Percentiles rank a stretch among this genome's conserved stretches.
Conservation (phyloP, 1,140 invertebrate species). For the Euglossa dilemma region DNA sequence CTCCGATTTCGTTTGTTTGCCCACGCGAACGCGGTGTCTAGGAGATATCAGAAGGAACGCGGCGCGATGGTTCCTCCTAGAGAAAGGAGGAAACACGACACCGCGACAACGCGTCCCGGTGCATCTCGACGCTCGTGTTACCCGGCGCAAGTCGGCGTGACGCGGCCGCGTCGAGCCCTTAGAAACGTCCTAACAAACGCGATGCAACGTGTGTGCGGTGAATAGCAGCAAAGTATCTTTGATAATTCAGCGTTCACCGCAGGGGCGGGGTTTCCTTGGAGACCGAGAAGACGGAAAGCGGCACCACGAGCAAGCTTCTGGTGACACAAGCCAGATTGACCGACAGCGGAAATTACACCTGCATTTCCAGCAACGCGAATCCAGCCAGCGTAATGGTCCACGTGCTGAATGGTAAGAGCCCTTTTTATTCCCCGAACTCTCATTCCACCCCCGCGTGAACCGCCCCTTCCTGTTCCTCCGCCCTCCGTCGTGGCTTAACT, state of each 20-base stretch:
- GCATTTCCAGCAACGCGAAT: slow-evolving; percentile 93
- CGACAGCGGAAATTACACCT: slow-evolving; percentile 95
- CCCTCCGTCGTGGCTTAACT: slow-evolving; percentile 27
- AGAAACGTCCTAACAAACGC: slow-evolving; percentile 40
- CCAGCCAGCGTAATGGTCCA: slow-evolving; percentile 93
- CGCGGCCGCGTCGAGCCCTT: not conserved
- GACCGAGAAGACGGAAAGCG: slow-evolving; percentile 94
- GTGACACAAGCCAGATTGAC: slow-evolving; percentile 92
- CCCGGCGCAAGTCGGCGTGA: not conserved
- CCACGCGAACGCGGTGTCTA: not conserved
- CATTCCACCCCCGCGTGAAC: not conserved
- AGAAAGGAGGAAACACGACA: not conserved
- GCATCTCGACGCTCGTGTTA: not conserved
- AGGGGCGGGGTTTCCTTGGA: slow-evolving; percentile 93
- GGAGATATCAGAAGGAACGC: not conserved
- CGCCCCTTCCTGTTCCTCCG: not conserved
- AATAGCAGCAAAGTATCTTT: slow-evolving; percentile 74
- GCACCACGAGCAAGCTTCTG: slow-evolving; percentile 93
- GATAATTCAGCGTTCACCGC: slow-evolving; percentile 81
- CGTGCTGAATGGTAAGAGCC: slow-evolving; percentile 92
- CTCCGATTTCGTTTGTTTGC: not conserved
- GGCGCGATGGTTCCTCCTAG: not conserved
- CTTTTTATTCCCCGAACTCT: slow-evolving; percentile 50
- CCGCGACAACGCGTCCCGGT: not conserved
- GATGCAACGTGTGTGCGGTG: slow-evolving; percentile 42